These are phyloP conservation scores for Lepidurus packardi DNA, from an alignment of 1,140 invertebrate species.

Conservation along the genomic window DNA sequence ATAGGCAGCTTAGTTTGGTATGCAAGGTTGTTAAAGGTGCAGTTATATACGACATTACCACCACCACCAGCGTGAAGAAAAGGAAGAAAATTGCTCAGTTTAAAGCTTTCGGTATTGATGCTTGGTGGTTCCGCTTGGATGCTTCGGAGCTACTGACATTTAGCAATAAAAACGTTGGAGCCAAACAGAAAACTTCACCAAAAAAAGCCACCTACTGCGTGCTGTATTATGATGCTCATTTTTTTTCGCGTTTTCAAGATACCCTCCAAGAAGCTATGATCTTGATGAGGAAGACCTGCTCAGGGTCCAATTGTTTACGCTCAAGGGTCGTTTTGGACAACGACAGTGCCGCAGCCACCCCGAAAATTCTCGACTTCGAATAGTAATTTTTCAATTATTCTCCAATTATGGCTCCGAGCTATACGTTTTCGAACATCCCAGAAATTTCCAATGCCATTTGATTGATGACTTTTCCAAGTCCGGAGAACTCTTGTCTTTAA, in stretches of 20 bases:
- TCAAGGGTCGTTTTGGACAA: slow-evolving; percentile 2
- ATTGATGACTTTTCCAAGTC: not conserved
- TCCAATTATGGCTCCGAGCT: slow-evolving; percentile 2
- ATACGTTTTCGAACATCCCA: not conserved
- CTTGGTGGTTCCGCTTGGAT: not conserved
- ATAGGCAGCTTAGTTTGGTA: slow-evolving; percentile 1
- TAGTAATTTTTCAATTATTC: slow-evolving; percentile 20
- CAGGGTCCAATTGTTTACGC: not conserved
- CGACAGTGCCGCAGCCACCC: slow-evolving; percentile 4
- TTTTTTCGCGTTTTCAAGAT: not conserved
- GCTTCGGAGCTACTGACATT: not conserved
- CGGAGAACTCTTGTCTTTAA: not conserved
- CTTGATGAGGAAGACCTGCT: not conserved
- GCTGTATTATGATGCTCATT: slow-evolving; percentile 2
- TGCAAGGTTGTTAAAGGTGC: not conserved
- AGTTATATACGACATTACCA: not conserved
- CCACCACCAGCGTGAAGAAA: not conserved
- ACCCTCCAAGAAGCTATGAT: slow-evolving; percentile 18
- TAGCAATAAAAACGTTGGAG: slow-evolving; percentile 12
- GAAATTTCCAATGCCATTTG: not conserved
- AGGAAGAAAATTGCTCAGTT: slow-evolving; percentile 6
- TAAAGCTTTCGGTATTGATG: not conserved
- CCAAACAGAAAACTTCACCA: not conserved
- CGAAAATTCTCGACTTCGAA: not conserved
- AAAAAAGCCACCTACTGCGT: slow-evolving; percentile 8